Percentiles rank a stretch among this genome's conserved stretches.
These are phyloP conservation scores for Lysandra bellargus DNA, from an alignment of 2,888 invertebrate genomes.

Conservation along the genomic window DNA sequence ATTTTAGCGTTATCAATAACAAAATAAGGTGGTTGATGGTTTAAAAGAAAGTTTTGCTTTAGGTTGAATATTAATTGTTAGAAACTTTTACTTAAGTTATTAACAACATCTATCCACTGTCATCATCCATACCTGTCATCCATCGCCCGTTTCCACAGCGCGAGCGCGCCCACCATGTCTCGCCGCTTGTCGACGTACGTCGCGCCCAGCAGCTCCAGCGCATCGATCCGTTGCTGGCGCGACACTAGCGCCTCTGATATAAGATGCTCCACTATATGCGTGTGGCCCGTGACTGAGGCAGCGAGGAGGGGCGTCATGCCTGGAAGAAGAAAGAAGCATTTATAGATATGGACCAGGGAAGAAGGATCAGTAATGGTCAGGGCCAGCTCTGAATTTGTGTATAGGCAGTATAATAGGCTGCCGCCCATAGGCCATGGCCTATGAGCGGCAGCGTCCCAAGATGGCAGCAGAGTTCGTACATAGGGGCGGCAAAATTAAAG, in stretches of 20 bases:
- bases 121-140: slow-evolving; percentile 84
- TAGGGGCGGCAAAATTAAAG: no score
- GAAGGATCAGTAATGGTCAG: no score
- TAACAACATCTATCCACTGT: background rate
- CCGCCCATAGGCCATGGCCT: no score
- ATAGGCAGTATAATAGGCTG: no score
- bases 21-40: no score
- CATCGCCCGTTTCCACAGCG: slow-evolving; percentile 95
- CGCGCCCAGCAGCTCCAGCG: slow-evolving; percentile 94
- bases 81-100: no score
- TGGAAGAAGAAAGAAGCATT: slow-evolving; percentile 49
- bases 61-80: no score
- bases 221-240: slow-evolving; percentile 91
- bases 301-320: slow-evolving; percentile 97
- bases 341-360: background rate
- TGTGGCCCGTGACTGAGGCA: slow-evolving; percentile 95
- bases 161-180: slow-evolving; percentile 94
- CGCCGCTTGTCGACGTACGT: slow-evolving; percentile 98
- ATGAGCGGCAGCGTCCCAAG: no score
- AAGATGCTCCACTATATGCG: slow-evolving; percentile 95
- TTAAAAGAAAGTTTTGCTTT: no score
- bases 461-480: no score
- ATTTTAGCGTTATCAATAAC: no score
- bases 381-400: no score
- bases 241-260: slow-evolving; percentile 88